Conservation (phyloP, 2,797 vertebrate genomes). For the Sylvilagus floridanus region DNA sequence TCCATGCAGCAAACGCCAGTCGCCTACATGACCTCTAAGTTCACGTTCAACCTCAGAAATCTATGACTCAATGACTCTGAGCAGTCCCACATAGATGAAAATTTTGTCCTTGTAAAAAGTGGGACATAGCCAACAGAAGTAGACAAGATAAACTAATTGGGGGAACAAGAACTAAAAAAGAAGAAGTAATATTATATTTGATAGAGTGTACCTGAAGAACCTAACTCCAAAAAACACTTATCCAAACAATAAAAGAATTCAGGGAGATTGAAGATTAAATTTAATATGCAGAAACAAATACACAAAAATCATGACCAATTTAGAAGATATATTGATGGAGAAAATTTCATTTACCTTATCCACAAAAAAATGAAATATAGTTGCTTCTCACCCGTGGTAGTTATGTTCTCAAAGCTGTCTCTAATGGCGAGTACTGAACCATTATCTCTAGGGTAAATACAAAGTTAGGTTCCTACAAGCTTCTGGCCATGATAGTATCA, state of each 20-base stretch:
- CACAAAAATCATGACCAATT: neutral
- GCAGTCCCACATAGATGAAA: neutral
- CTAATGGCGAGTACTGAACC: neutral
- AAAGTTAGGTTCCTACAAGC: neutral
- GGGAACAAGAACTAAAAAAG: slow-evolving; percentile 21
- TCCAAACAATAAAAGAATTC: neutral
- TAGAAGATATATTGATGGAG: neutral
- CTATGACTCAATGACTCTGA: neutral
- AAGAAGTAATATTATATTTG: slow-evolving; percentile 49
- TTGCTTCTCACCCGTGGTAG: neutral
- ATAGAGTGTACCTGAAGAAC: neutral
- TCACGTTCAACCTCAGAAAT: neutral
- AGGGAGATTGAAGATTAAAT: neutral
- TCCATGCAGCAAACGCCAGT: neutral
- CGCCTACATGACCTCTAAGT: neutral
- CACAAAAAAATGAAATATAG: neutral
- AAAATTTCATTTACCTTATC: slow-evolving; percentile 30
- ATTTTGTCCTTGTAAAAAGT: neutral
- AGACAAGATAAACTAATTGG: neutral
- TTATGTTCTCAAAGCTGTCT: neutral
- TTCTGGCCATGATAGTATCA: neutral
- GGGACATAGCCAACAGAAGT: neutral
- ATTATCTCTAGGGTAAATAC: neutral
- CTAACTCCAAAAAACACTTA: neutral
- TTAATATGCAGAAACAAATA: neutral